Evolutionary conservation across 2,888 invertebrate species (phyloP).

Genomic region (Amblyteles armatorius): DNA sequence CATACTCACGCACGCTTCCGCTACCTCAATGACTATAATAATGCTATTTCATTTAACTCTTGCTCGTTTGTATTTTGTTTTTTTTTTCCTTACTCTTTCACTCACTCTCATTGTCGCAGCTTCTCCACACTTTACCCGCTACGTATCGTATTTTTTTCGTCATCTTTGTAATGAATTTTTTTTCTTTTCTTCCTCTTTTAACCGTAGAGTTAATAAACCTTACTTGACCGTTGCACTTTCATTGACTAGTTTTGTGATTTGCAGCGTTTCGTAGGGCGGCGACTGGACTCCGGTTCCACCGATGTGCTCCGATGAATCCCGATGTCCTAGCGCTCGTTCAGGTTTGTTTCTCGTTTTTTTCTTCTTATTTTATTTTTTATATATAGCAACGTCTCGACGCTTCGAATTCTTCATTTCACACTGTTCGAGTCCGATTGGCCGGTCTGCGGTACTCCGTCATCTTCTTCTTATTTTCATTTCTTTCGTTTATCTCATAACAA

Average conservation of each 20-base stretch:
- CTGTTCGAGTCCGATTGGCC: slow-evolving; percentile 42
- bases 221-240: slow-evolving; percentile 84
- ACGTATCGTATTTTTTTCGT: slow-evolving; percentile 61
- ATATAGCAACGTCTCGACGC: slow-evolving; percentile 33
- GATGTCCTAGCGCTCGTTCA: slow-evolving; percentile 57
- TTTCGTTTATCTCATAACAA: slow-evolving; percentile 36
- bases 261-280: slow-evolving; percentile 68
- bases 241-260: slow-evolving; percentile 84
- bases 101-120: slow-evolving; percentile 53
- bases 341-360: slow-evolving; percentile 52
- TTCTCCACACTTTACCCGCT: slow-evolving; percentile 66
- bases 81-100: slow-evolving; percentile 35
- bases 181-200: slow-evolving; percentile 39
- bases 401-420: slow-evolving; percentile 14
- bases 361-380: slow-evolving; percentile 28
- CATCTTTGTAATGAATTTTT: slow-evolving; percentile 56
- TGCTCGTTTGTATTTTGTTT: slow-evolving; percentile 44
- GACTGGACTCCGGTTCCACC: slow-evolving; percentile 47
- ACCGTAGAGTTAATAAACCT: slow-evolving; percentile 78
- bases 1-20: slow-evolving; percentile 60
- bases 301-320: slow-evolving; percentile 41
- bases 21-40: slow-evolving; percentile 64
- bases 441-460: slow-evolving; percentile 14
- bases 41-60: slow-evolving; percentile 63
- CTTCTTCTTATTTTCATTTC: slow-evolving; percentile 20